Conservation (phyloP, 2,888 invertebrate species). For the Ophioninae sp. region DNA sequence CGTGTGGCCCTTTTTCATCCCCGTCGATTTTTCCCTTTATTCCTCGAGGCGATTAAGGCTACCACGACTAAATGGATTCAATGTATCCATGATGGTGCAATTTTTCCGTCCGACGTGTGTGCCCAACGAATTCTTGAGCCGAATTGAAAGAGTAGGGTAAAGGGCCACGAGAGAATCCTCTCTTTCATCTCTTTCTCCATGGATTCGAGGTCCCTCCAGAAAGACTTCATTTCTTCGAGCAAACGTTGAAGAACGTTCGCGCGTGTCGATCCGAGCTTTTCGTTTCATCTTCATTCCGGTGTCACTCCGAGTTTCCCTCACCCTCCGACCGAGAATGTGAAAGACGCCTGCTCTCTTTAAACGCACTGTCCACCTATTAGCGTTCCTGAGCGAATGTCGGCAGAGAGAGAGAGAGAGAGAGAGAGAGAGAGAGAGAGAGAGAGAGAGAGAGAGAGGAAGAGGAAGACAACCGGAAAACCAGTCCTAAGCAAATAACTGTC, state of each 20-base stretch:
- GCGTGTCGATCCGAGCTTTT: conserved; percentile 39
- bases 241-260: conserved; percentile 25
- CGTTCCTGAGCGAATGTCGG: conserved; percentile 18
- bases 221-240: conserved; percentile 40
- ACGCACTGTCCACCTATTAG: conserved; percentile 36
- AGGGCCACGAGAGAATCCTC: not conserved
- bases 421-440: not conserved
- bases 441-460: not conserved
- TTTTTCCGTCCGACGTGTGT: conserved; percentile 16
- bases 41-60: conserved; percentile 39
- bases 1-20: conserved; percentile 46
- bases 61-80: conserved; percentile 49
- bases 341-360: not conserved
- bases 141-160: conserved; percentile 10
- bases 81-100: conserved; percentile 47
- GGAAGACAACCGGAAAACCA: not conserved
- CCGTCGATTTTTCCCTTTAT: conserved; percentile 32
- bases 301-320: not conserved
- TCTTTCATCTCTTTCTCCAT: conserved; percentile 20
- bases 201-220: not conserved
- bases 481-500: conserved; percentile 39
- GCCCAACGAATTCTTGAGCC: conserved; percentile 26
- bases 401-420: conserved; percentile 1
- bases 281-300: conserved; percentile 8
- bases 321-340: conserved; percentile 7